Evolutionary conservation across 2,888 invertebrate genomes (phyloP).

Genomic region (Erebia aethiops): DNA sequence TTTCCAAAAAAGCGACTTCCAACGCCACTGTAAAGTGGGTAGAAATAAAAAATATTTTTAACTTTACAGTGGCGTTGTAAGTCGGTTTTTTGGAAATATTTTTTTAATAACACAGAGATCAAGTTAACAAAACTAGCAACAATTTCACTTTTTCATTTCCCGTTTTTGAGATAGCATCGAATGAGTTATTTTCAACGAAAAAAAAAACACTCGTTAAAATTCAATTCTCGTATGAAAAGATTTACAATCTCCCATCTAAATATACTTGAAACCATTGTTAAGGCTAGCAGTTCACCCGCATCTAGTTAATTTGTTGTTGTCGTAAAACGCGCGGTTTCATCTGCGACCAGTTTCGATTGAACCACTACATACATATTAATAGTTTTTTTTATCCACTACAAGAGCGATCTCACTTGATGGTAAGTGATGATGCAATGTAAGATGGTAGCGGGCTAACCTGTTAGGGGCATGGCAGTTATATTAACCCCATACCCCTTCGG

Average conservation of each 20-base stretch:
- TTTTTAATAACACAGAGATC: constrained; percentile 12
- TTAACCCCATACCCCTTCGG: no score
- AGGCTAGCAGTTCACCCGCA: not conserved
- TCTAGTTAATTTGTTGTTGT: not conserved
- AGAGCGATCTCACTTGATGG: no score
- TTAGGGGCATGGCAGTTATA: no score
- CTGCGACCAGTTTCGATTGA: not conserved
- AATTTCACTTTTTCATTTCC: constrained; percentile 12
- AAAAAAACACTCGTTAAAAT: constrained; percentile 30
- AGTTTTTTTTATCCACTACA: no score
- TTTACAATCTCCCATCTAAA: constrained; percentile 1
- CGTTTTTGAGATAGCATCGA: constrained; percentile 12
- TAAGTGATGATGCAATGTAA: no score
- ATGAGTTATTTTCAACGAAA: constrained; percentile 24
- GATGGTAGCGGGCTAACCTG: no score
- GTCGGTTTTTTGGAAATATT: no score
- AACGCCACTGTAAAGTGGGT: no score
- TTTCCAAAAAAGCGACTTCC: no score
- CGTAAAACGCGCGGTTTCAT: not conserved
- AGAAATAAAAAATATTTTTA: no score
- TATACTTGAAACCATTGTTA: not conserved
- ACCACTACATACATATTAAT: no score
- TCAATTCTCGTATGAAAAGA: constrained; percentile 7
- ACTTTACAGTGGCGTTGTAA: no score
- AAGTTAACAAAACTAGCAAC: not conserved